phyloP scores from a whole-genome alignment of 1,140 invertebrate genomes.

The Nasonia longicornis region DNA sequence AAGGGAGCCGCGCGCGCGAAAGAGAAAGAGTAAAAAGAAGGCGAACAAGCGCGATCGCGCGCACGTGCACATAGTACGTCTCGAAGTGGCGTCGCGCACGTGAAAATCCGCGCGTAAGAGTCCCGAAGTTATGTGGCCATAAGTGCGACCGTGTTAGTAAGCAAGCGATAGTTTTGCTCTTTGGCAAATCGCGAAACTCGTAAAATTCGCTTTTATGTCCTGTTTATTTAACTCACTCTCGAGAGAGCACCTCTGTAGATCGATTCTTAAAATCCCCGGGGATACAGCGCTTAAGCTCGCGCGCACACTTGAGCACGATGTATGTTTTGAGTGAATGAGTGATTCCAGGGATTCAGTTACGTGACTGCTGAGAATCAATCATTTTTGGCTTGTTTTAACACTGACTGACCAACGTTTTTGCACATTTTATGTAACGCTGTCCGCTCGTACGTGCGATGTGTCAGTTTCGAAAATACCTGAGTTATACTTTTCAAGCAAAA shows the following conservation, averaged over 20 bases:
- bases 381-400: too few relatives aligned
- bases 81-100: background rate
- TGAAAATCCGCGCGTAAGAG: constrained; percentile 1
- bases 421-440: too few relatives aligned
- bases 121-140: too few relatives aligned
- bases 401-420: too few relatives aligned
- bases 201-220: constrained; percentile 40
- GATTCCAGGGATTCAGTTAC: background rate
- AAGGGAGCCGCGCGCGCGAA: background rate
- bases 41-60: background rate
- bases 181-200: constrained; percentile 39
- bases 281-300: background rate
- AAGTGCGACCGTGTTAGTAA: background rate
- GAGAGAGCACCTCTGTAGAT: background rate
- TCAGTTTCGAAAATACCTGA: too few relatives aligned
- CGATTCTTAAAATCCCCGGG: constrained; percentile 7
- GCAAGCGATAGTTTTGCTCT: constrained; percentile 18
- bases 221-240: constrained; percentile 36
- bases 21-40: background rate
- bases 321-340: constrained; percentile 6
- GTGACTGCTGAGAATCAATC: too few relatives aligned
- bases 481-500: too few relatives aligned
- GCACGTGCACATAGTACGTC: background rate
- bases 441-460: too few relatives aligned
- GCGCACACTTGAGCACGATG: background rate